These are phyloP conservation scores for Lagocephalus sceleratus DNA, from an alignment of 2,797 vertebrate species.

Conservation along the genomic window DNA sequence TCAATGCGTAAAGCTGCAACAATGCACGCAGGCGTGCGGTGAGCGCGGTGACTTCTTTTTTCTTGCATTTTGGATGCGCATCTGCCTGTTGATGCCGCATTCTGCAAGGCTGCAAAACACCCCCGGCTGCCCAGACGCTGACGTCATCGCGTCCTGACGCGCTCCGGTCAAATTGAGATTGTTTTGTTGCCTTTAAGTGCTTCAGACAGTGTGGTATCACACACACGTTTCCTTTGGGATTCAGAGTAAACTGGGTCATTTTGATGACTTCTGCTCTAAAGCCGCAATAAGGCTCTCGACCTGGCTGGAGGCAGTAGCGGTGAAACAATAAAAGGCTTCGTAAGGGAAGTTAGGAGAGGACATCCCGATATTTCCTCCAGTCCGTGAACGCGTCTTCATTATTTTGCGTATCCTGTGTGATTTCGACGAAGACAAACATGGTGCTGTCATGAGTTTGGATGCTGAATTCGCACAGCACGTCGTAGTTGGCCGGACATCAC, in stretches of 20 bases:
- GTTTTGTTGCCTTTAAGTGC: slow-evolving; percentile 39
- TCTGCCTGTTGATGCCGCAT: no score
- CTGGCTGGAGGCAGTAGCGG: fast-evolving
- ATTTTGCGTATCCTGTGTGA: slow-evolving; percentile 27
- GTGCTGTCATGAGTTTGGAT: slow-evolving; percentile 28
- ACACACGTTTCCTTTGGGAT: not conserved
- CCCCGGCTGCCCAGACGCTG: not conserved
- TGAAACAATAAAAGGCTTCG: not conserved
- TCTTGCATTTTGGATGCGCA: no score
- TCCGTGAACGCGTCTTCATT: slow-evolving; percentile 19
- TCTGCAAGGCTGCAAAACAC: not conserved
- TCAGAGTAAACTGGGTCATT: no score
- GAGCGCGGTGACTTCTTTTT: no score
- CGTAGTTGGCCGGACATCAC: not conserved
- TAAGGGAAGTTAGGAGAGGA: not conserved
- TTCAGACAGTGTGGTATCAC: not conserved
- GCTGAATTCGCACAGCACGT: slow-evolving; percentile 8
- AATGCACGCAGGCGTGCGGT: no score
- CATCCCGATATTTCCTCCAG: slow-evolving; percentile 1
- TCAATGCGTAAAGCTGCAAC: no score
- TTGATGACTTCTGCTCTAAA: no score
- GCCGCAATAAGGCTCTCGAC: fast-evolving
- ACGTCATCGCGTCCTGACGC: slow-evolving; percentile 57
- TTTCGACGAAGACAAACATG: slow-evolving; percentile 39
- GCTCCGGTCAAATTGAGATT: slow-evolving; percentile 13